Evolutionary conservation across 2,888 invertebrate species (phyloP).

Genomic region (Tetragonula carbonaria): DNA sequence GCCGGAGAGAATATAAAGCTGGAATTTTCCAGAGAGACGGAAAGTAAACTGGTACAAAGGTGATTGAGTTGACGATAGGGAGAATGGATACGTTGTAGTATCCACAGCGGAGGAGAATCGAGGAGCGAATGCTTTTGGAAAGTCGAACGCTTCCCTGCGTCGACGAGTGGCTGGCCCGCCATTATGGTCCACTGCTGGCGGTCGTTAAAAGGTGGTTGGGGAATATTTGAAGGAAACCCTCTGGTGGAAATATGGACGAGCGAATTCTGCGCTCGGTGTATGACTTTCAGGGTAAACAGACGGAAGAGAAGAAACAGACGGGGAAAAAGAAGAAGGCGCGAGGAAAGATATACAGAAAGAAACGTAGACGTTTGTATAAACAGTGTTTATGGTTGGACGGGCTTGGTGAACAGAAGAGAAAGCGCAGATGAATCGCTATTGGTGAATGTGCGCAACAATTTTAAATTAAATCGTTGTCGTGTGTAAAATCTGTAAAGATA

Average conservation of each 20-base stretch:
- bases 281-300: conserved; percentile 35
- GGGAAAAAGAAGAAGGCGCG: conserved; percentile 20
- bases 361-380: conserved; percentile 28
- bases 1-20: conserved; percentile 44
- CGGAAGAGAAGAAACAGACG: conserved; percentile 24
- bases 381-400: conserved; percentile 31
- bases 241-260: conserved; percentile 15
- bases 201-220: conserved; percentile 37
- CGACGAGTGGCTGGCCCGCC: conserved; percentile 37
- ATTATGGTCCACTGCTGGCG: conserved; percentile 38
- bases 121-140: conserved; percentile 11
- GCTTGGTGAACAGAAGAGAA: conserved; percentile 3
- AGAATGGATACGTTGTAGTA: conserved; percentile 16
- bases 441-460: conserved; percentile 24
- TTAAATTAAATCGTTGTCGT: neutral
- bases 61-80: conserved; percentile 3
- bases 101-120: conserved; percentile 9
- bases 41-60: conserved; percentile 40
- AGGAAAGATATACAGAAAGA: conserved; percentile 41
- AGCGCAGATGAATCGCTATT: conserved; percentile 9
- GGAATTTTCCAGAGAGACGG: conserved; percentile 15
- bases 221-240: neutral
- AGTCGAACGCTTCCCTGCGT: neutral
- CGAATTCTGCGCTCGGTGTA: conserved; percentile 21
- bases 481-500: neutral